Conservation (phyloP, 2,113 vertebrate genomes). For the Myrmophylax atrothorax region DNA sequence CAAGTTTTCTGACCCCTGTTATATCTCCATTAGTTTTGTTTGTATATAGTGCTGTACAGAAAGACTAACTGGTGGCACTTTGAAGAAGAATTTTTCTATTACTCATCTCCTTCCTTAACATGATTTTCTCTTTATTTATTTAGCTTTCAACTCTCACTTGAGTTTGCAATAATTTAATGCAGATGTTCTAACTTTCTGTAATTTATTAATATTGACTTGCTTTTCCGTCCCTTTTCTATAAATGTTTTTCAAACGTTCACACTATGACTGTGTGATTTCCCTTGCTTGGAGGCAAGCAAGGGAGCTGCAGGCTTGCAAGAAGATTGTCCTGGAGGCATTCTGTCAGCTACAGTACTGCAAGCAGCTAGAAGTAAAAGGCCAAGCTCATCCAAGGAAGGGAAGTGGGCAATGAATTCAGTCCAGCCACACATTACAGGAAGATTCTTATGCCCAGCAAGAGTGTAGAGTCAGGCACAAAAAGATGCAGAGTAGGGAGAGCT, state of each 20-base stretch:
- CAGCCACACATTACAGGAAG: neutral
- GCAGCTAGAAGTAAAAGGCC: neutral
- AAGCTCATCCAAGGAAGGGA: neutral
- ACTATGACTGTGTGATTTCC: conserved; percentile 1
- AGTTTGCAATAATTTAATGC: conserved; percentile 40
- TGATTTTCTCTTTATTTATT: conserved; percentile 48
- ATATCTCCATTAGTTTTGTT: conserved; percentile 42
- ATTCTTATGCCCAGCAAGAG: neutral
- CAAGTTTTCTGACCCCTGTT: conserved; percentile 16
- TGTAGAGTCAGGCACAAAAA: neutral
- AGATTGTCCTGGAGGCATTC: neutral
- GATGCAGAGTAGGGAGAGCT: neutral
- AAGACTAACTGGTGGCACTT: conserved; percentile 51
- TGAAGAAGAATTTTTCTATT: conserved; percentile 47
- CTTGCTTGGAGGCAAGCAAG: neutral
- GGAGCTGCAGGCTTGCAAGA: neutral
- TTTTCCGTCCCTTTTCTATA: neutral
- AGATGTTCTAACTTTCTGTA: conserved; percentile 52
- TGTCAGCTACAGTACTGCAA: neutral
- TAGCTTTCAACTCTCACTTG: conserved; percentile 64
- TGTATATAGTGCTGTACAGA: conserved; percentile 4
- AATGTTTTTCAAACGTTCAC: conserved; percentile 42
- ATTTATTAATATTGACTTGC: conserved; percentile 51
- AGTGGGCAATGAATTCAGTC: neutral
- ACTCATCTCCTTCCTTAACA: conserved; percentile 34